phyloP scores from a whole-genome alignment of 2,797 vertebrate species.

The Zalophus californianus region DNA sequence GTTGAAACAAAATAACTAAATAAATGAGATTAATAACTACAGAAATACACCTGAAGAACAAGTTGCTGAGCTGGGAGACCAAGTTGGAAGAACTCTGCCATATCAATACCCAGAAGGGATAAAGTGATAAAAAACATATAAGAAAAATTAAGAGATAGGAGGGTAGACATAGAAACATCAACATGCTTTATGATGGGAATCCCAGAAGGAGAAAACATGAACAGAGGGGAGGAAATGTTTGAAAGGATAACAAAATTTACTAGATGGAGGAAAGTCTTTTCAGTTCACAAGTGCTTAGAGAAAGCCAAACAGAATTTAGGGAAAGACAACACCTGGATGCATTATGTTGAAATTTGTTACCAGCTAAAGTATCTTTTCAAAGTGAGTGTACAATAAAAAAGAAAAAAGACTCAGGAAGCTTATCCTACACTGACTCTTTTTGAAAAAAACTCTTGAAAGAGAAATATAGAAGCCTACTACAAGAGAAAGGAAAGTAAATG shows the following conservation, averaged over 20 bases:
- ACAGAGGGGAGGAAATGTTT: neutral
- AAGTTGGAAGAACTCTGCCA: neutral
- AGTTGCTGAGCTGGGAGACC: neutral
- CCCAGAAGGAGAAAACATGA: neutral
- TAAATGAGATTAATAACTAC: neutral
- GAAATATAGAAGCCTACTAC: neutral
- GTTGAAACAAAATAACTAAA: neutral
- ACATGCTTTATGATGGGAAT: neutral
- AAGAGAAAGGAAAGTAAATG: neutral
- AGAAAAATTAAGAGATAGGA: neutral
- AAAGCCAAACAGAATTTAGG: neutral
- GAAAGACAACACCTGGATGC: neutral
- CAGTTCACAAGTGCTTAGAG: neutral
- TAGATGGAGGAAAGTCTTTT: neutral
- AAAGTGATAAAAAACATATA: neutral
- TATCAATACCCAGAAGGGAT: neutral
- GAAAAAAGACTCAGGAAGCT: neutral
- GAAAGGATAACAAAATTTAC: neutral
- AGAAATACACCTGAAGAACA: neutral
- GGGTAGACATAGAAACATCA: neutral
- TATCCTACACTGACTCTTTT: neutral
- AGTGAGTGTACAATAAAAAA: neutral
- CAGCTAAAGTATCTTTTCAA: neutral
- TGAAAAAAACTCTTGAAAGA: neutral
- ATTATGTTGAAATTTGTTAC: neutral